Base-by-base conservation (phyloP, 2,888 invertebrate species). In the Adineta ricciae region DNA sequence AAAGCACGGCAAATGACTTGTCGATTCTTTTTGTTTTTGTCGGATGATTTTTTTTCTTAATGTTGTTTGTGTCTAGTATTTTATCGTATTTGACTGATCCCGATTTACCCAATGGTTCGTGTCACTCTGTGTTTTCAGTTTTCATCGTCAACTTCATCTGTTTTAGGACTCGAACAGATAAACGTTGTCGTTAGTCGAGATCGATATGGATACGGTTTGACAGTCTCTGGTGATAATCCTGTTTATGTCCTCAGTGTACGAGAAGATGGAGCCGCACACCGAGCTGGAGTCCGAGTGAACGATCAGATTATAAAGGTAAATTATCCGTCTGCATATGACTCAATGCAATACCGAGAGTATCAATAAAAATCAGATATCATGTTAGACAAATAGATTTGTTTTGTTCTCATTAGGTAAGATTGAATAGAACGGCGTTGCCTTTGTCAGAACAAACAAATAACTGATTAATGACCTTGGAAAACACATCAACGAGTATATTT, bases 201-300 rank as follows among this genome's bases (percentile, higher is more conserved):
- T 91, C 94, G 94, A 88, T 94, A 94, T 88, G 96, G 96, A 82
- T 96, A 95, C 90, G 96, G 96, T 87, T 94, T 96, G 93, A 96
- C 96, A 89, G 95, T 96, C 86, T 95, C 95, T 88, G 97, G 97
- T 86, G 97, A 97, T 92, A 96, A 97, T 91, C 98, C 98, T 50
- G 97, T 99, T 86, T 96, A 94, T 92, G 97, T 99, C 87, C 96
- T 96, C 90, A 95, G 95, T 86, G 96, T 97, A 87, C 96, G 96
- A 91, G 94, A 94, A 92, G 95, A 94, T 64, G 64, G 64, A 32
- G 64, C 64, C 19, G 64, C 64, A 32, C 64, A 64, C 19, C 32
- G 64, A 32, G 64, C 64, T 64, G 64, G 64, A 32, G 19, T 64
- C 19, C 27, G 19, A 32, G 27, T 19, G 14, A 64, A 64, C 32